Base-by-base conservation (phyloP, 2,888 invertebrate genomes). In the Epistrophe grossulariae region DNA sequence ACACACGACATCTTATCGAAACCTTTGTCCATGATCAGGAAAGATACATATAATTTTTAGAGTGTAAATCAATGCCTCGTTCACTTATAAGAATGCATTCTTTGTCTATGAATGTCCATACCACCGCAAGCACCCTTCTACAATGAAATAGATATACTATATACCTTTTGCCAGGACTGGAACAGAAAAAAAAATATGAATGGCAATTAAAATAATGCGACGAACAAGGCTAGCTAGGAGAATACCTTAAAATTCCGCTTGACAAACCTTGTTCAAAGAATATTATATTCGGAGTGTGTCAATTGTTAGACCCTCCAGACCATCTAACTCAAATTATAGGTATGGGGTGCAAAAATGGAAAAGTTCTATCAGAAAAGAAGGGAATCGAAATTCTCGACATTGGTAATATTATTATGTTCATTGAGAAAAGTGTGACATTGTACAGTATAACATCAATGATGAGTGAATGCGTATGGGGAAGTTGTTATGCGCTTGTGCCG, bases 401-500 rank as follows among this genome's bases (percentile, higher is more conserved):
- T 57, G 73, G 40, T 59, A 43, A 35, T 24, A 24, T 24, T 24
- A 24, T 24, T 24, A 35, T 60, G 62, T 81, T 74, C 85, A 78
- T 85, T 78, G 70, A 82, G 82, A 74, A 59, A 82, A 78, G 45
- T 45, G 43, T 81, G 72, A 48, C 57, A 68, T 66, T 66, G 15
- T 64, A 64, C 7, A 38, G 28, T 9, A 17, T 66, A 50, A 48
- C 13, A 31, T 4, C 7, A 31, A 0, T 31, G 7, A 35, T 8
- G 6, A 15, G 38, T 50, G 52, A 38, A 28, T 17, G 40, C 60
- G 60, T 60, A 31, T 77, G 68, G 59, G 62, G 55, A 68, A 48
- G 81, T 57, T 48, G 64, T 71, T 78, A 45, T 85, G 85, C 85
- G 85, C 85, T 74, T 85, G 85, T 85, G 85, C 85, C 82, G 64